A percentile compares a stretch with the other conserved stretches of the same genome.
These are phyloP conservation scores for Drosophila macrospina DNA, from an alignment of 2,888 invertebrate genomes.

Conservation along the genomic window DNA sequence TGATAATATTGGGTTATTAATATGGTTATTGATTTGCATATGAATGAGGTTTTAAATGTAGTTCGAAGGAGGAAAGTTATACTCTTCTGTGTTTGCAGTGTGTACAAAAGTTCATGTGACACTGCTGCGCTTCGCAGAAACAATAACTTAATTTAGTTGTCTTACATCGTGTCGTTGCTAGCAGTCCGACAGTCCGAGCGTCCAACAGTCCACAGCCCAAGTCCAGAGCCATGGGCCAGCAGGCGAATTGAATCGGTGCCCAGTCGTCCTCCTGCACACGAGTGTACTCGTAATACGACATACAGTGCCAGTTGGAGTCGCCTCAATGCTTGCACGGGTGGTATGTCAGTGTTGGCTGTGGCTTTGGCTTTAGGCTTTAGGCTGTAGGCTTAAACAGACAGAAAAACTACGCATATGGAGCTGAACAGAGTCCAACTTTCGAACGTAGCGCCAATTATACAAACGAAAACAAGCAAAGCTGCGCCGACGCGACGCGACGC, in stretches of 20 bases:
- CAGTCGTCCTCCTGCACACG: conserved; percentile 16
- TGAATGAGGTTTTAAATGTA: no score
- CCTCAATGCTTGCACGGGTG: conserved; percentile 66
- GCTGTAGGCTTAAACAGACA: not conserved
- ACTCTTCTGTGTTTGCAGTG: no score
- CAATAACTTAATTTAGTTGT: conserved; percentile 83
- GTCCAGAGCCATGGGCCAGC: conserved; percentile 3
- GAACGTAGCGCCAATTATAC: conserved; percentile 80
- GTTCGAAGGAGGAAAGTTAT: no score
- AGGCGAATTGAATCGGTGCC: conserved; percentile 13
- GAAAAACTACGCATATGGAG: conserved; percentile 59
- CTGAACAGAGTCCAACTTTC: conserved; percentile 18
- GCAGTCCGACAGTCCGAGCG: conserved; percentile 23
- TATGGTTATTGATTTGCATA: no score
- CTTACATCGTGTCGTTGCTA: conserved; percentile 67
- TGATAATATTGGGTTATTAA: no score
- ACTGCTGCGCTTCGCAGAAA: conserved; percentile 42
- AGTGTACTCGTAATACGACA: not conserved
- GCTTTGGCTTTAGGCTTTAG: not conserved
- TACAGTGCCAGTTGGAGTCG: not conserved
- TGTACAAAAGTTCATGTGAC: conserved; percentile 23
- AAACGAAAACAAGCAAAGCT: conserved; percentile 40
- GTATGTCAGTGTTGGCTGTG: conserved; percentile 48
- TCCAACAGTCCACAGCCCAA: conserved; percentile 29
- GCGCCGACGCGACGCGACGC: conserved; percentile 42